Base-by-base conservation (phyloP, 2,888 invertebrate genomes). In the Cheilosia vernalis region DNA sequence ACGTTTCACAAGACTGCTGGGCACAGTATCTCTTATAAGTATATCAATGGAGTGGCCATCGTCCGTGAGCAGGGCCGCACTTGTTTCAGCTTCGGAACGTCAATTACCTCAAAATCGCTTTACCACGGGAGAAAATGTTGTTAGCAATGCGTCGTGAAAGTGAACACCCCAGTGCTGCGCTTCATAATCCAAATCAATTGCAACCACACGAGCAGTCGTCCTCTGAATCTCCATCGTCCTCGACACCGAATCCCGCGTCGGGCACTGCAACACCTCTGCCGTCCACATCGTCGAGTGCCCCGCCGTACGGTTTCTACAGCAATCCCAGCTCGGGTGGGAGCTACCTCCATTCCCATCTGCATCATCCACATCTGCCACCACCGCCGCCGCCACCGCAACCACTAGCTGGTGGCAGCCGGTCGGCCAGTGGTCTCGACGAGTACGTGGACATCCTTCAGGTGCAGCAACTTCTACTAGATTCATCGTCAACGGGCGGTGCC, bases 361-460 rank as follows among this genome's bases (percentile, higher is more conserved):
- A 74, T 55, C 88, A 88, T 79, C 88, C 88, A 37, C 88, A 88
- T 55, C 69, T 88, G 56, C 87, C 87, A 49, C 72, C 87, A 21
- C 67, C 87, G 61, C 80, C 88, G 30, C 69, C 84, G 49, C 56
- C 87, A 56, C 76, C 73, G 42, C 79, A 79, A 53, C 77, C 70
- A 67, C 66, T 86, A 60, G 64, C 66, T 33, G 47, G 61, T 37
- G 69, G 61, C 7, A 58, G 67, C 37, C 67, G 81, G 47, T 27
- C 83, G 2, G 44, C 70, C 17, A 61, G 63, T 74, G 73, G 84
- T 58, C 89, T 93, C 56, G 95, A 95, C 93, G 96, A 96, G 93
- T 96, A 96, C 93, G 96, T 96, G 91, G 96, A 96, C 92, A 96
- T 96, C 89, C 94, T 96, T 77, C 96, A 96, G 91, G 96, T 96